Conservation (phyloP, 2,113 vertebrate genomes). For the Athene noctua region DNA sequence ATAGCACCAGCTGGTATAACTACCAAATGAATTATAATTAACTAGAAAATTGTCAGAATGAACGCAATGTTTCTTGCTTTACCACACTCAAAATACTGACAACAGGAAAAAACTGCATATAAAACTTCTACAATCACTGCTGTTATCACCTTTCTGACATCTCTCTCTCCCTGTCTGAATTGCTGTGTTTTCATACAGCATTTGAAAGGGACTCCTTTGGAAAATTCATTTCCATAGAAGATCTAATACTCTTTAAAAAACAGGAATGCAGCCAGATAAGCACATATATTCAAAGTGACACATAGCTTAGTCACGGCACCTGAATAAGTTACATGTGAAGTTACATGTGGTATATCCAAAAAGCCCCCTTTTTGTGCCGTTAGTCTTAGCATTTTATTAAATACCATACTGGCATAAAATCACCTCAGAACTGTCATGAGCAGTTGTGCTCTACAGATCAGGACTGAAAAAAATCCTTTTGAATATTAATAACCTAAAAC, state of each 20-base stretch:
- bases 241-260: background rate
- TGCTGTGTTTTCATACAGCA: background rate
- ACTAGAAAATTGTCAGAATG: background rate
- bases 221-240: background rate
- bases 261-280: background rate
- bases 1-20: background rate
- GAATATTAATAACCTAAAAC: slow-evolving; percentile 34
- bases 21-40: background rate
- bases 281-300: background rate
- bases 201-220: background rate
- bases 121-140: background rate
- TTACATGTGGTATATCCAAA: background rate
- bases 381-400: background rate
- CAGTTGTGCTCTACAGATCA: slow-evolving; percentile 25
- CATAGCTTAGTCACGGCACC: background rate
- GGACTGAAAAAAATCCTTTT: background rate
- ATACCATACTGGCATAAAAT: background rate
- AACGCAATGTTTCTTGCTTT: background rate
- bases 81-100: background rate
- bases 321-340: background rate
- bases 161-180: background rate
- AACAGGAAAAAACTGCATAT: background rate
- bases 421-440: background rate
- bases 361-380: background rate
- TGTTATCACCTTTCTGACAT: background rate